Evolutionary conservation across 1,140 invertebrate genomes (phyloP).

Genomic region (Caerostris extrusa): DNA sequence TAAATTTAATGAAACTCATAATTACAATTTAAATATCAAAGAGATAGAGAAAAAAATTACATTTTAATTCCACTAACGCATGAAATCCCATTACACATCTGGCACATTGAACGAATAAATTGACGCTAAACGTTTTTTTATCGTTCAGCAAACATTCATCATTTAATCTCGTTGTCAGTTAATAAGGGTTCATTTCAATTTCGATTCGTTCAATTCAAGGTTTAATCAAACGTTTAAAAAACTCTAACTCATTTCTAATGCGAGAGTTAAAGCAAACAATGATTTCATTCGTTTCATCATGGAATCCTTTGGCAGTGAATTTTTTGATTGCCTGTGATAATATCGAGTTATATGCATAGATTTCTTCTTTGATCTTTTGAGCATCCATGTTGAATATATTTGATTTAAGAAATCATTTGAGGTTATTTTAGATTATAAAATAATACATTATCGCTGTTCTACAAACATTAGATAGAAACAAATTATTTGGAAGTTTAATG

Average conservation of each 20-base stretch:
- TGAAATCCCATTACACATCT: not conserved
- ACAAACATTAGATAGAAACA: not conserved
- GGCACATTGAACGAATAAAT: not conserved
- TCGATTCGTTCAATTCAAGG: not conserved
- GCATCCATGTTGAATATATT: not conserved
- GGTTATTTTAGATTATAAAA: not conserved
- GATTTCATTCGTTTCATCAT: not conserved
- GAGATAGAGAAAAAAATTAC: not conserved
- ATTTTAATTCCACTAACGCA: not conserved
- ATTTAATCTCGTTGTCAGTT: not conserved
- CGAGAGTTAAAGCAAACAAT: not conserved
- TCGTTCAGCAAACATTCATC: not conserved
- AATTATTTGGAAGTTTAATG: not conserved
- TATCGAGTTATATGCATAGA: not conserved
- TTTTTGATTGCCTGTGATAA: not conserved
- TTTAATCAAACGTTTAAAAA: not conserved
- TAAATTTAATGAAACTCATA: slow-evolving; percentile 6
- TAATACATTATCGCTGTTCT: not conserved
- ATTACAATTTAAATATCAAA: not conserved
- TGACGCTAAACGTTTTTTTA: not conserved
- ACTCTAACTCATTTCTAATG: not conserved
- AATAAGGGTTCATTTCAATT: slow-evolving; percentile 21
- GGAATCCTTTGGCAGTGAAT: not conserved
- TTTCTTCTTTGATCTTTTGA: not conserved
- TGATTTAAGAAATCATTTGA: not conserved